A percentile compares a stretch with the other conserved stretches of the same genome.
Evolutionary conservation across 2,113 vertebrate species (phyloP).

Genomic region (Eulemur macaco): DNA sequence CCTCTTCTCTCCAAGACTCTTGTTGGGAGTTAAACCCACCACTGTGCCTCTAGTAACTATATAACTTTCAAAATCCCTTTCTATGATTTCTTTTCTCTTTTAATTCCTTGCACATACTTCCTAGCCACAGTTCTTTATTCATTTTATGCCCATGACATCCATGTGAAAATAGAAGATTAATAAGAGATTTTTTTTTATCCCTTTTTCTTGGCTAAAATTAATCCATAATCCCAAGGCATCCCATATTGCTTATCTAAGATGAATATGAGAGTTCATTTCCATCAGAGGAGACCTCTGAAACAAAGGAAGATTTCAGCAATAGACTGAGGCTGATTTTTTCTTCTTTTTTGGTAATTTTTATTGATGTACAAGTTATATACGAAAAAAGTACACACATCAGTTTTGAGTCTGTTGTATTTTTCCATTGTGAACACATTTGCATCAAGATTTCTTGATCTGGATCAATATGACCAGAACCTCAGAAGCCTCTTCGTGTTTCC

Average conservation of each 20-base stretch:
- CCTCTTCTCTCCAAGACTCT: neutral
- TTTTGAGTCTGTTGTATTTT: neutral
- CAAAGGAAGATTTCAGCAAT: neutral
- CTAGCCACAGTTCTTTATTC: constrained; percentile 6
- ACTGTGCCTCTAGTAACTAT: neutral
- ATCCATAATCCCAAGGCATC: neutral
- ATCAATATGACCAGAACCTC: neutral
- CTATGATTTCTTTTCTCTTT: constrained; percentile 8
- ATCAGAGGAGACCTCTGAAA: neutral
- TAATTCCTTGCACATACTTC: neutral
- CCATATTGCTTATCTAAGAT: neutral
- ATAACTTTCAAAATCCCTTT: neutral
- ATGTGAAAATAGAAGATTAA: constrained; percentile 46
- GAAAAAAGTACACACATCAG: neutral
- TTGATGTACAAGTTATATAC: neutral
- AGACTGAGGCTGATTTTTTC: neutral
- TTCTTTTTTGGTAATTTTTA: neutral
- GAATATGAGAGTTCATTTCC: neutral
- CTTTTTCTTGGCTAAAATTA: constrained; percentile 29
- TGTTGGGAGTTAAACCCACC: neutral
- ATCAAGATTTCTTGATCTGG: neutral
- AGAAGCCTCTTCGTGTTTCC: neutral
- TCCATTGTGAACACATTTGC: neutral
- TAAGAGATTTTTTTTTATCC: neutral
- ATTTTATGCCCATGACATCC: neutral